Conservation (phyloP, 30 jellyfish, hydroid and myxozoan genomes). For the Cassiopea andromeda region DNA sequence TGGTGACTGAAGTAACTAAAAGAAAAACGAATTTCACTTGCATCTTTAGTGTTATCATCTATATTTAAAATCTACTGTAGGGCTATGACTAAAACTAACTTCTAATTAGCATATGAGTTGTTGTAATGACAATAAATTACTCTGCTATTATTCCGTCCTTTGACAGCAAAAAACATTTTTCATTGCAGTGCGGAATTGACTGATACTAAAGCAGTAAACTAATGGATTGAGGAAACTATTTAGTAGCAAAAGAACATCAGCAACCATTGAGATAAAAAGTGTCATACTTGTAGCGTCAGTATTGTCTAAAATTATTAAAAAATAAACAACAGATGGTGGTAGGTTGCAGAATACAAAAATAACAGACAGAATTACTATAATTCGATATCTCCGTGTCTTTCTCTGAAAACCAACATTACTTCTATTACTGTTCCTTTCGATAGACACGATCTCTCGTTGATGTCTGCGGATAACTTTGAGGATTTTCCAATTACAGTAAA, state of each 20-base stretch:
- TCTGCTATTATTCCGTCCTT: background rate
- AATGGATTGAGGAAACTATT: constrained; percentile 8
- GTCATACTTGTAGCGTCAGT: background rate
- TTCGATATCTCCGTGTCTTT: background rate
- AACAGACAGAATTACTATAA: background rate
- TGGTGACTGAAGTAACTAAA: no score
- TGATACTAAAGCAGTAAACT: background rate
- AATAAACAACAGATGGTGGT: background rate
- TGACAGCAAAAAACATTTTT: background rate
- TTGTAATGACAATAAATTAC: background rate
- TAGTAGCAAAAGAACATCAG: background rate
- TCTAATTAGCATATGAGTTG: background rate
- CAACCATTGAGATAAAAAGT: background rate
- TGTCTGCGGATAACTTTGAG: background rate
- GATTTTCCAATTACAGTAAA: background rate
- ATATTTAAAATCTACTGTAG: no score
- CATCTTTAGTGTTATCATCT: no score
- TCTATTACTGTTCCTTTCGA: background rate
- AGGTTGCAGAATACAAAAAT: background rate
- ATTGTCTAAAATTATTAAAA: no score
- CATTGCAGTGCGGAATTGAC: background rate
- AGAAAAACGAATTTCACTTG: no score
- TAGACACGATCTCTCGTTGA: background rate
- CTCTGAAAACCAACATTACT: background rate
- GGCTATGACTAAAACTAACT: no score